Evolutionary conservation across 2,113 vertebrate genomes (phyloP).

Genomic region (Lophius piscatorius): DNA sequence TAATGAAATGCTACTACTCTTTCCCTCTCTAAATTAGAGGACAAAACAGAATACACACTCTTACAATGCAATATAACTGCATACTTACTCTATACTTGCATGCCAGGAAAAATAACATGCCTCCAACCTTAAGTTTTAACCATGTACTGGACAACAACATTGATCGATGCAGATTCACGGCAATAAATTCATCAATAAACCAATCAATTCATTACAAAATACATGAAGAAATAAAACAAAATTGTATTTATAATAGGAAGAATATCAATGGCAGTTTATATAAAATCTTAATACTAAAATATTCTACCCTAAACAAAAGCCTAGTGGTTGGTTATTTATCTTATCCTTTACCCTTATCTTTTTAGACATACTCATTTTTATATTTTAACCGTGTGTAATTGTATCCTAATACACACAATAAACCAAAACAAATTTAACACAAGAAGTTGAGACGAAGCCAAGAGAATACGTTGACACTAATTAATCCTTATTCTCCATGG

Average conservation of each 20-base stretch:
- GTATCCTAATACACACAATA: constrained; percentile 62
- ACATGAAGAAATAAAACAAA: background rate
- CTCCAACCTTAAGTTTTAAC: background rate
- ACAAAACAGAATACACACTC: background rate
- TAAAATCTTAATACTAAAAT: constrained; percentile 4
- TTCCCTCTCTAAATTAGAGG: background rate
- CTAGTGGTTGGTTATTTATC: background rate
- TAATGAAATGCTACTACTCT: constrained; percentile 30
- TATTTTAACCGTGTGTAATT: constrained; percentile 65
- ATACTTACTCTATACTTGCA: background rate
- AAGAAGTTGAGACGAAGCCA: constrained; percentile 39
- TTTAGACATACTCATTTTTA: constrained; percentile 39
- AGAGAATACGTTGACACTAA: constrained; percentile 47
- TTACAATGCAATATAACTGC: background rate
- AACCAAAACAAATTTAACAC: constrained; percentile 67
- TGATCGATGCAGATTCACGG: too few species aligned
- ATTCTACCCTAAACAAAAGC: background rate
- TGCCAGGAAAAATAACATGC: background rate
- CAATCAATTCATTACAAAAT: too few species aligned
- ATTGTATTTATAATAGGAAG: background rate
- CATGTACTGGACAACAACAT: too few species aligned
- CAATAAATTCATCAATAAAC: too few species aligned
- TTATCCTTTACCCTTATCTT: constrained; percentile 21
- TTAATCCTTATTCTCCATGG: constrained; percentile 67
- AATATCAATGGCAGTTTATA: background rate